A percentile compares a stretch with the other conserved stretches of the same genome.
Conservation (phyloP, 2,113 vertebrate genomes). For the Lamprotornis superbus region DNA sequence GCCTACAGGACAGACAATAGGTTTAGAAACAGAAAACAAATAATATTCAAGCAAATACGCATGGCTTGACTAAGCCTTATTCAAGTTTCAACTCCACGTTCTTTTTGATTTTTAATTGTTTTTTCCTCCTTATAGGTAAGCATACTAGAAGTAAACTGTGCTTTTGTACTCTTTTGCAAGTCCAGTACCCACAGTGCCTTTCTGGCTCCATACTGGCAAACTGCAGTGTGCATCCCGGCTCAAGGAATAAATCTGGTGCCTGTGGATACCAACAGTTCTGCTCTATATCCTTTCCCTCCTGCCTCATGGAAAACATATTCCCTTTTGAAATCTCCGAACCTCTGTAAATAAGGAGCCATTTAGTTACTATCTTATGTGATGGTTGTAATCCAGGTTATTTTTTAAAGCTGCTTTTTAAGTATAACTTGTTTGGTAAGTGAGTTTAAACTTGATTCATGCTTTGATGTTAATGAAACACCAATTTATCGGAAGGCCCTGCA, state of each 20-base stretch:
- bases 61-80: not conserved
- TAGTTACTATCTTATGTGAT: constrained; percentile 58
- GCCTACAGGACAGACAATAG: not conserved
- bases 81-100: not conserved
- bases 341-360: constrained; percentile 49
- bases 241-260: not conserved
- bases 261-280: not conserved
- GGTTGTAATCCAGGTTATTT: constrained; percentile 73
- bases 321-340: constrained; percentile 11
- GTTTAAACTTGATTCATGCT: constrained; percentile 79
- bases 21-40: constrained; percentile 12
- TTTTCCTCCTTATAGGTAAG: not conserved
- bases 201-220: not conserved
- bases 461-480: constrained; percentile 86
- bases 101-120: not conserved
- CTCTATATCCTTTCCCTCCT: constrained; percentile 16
- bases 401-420: constrained; percentile 73
- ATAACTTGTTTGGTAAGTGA: constrained; percentile 76
- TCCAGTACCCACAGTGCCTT: not conserved
- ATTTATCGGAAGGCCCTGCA: constrained; percentile 83
- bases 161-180: constrained; percentile 8
- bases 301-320: constrained; percentile 12
- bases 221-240: not conserved
- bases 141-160: not conserved
- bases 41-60: not conserved